Evolutionary conservation across 2,113 vertebrate genomes (phyloP).

Genomic region (Bucco capensis): DNA sequence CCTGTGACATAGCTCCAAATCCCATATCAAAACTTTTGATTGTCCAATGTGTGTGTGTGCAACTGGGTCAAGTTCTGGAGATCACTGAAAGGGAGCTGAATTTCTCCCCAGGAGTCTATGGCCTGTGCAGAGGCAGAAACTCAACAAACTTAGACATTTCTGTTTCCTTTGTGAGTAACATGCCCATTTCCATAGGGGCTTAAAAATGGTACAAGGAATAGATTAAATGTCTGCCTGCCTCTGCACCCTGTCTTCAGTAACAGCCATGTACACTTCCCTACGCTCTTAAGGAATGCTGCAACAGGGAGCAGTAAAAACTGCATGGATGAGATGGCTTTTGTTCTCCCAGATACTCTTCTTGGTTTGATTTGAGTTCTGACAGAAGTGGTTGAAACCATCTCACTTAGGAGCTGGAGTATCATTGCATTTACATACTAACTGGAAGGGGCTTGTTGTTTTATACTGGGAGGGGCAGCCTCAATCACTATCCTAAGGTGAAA

Average conservation of each 20-base stretch:
- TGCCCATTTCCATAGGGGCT: neutral
- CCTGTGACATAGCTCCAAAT: neutral
- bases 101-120: neutral
- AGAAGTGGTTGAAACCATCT: neutral
- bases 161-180: neutral
- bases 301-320: neutral
- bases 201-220: neutral
- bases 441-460: neutral
- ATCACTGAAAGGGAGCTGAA: neutral
- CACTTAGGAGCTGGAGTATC: neutral
- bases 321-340: neutral
- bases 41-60: fast-evolving
- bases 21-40: neutral
- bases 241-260: neutral
- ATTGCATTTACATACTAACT: neutral
- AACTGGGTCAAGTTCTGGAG: neutral
- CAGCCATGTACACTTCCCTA: neutral
- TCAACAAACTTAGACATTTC: neutral
- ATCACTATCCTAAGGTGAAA: neutral
- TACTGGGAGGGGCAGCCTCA: neutral
- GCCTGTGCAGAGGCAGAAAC: neutral
- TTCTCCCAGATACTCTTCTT: neutral
- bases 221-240: neutral
- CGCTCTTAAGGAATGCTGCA: neutral
- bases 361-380: neutral